Percentiles rank a stretch among this genome's conserved stretches.
Evolutionary conservation across 2,113 vertebrate species (phyloP).

Genomic region (Lynx canadensis): DNA sequence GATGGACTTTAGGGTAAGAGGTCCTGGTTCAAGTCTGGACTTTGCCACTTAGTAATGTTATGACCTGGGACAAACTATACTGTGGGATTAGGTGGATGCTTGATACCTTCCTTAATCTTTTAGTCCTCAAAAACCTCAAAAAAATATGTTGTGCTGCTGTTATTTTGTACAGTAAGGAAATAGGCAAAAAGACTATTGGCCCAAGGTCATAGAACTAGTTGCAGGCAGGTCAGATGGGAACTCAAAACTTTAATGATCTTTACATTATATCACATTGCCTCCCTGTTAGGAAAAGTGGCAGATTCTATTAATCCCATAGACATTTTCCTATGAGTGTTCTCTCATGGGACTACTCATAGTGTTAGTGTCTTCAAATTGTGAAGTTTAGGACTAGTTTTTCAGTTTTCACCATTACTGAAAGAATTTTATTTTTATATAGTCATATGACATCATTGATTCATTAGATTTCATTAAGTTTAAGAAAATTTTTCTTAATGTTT

Average conservation of each 20-base stretch:
- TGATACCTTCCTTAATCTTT: background rate
- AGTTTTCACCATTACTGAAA: background rate
- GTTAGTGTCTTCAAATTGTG: background rate
- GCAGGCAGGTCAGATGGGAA: background rate
- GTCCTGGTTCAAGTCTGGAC: background rate
- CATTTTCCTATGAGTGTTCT: background rate
- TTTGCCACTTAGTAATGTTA: background rate
- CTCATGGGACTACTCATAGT: background rate
- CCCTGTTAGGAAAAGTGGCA: background rate
- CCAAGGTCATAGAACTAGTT: background rate
- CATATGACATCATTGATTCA: background rate
- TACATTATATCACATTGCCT: background rate
- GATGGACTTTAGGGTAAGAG: background rate
- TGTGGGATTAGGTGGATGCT: background rate
- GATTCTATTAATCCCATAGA: background rate
- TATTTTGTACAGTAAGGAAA: background rate
- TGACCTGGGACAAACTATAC: background rate
- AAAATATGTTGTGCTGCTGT: background rate
- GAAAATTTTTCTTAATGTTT: too few species aligned
- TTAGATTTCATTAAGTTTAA: background rate
- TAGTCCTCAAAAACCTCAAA: background rate
- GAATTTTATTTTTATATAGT: background rate
- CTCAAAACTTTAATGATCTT: background rate
- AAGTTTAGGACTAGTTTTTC: background rate
- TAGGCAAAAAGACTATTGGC: background rate